Evolutionary conservation across 2,888 invertebrate species (phyloP).

Genomic region (Chromoteleia sp.): DNA sequence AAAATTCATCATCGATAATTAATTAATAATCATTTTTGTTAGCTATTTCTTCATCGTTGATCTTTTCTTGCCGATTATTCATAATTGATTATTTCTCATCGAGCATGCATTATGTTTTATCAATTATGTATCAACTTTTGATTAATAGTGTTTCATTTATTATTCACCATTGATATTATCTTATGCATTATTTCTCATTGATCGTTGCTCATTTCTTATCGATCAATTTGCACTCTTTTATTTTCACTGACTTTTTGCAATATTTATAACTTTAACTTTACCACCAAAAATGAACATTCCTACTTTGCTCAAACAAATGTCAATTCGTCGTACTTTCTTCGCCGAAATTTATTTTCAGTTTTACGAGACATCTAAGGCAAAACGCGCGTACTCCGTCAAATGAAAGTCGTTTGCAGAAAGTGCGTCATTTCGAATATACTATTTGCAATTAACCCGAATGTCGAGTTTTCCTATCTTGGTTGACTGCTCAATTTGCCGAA

Average conservation of each 20-base stretch:
- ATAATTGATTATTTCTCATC: too few species aligned
- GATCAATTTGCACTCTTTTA: background rate
- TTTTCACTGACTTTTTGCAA: background rate
- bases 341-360: slow-evolving; percentile 11
- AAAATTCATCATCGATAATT: too few species aligned
- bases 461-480: slow-evolving; percentile 54
- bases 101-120: too few species aligned
- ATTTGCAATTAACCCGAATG: slow-evolving; percentile 39
- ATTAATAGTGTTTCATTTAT: too few species aligned
- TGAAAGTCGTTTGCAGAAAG: slow-evolving; percentile 66
- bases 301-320: background rate
- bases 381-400: background rate
- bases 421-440: slow-evolving; percentile 37
- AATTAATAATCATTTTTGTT: too few species aligned
- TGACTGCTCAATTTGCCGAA: slow-evolving; percentile 31
- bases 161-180: too few species aligned
- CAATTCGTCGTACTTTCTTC: background rate
- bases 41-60: too few species aligned
- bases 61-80: too few species aligned
- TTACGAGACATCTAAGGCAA: slow-evolving; percentile 5
- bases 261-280: too few species aligned
- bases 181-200: too few species aligned
- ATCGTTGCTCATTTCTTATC: too few species aligned
- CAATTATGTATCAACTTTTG: too few species aligned
- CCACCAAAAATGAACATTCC: background rate